Evolutionary conservation across 2,113 vertebrate species (phyloP).

Genomic region (Anarrhichthys ocellatus): DNA sequence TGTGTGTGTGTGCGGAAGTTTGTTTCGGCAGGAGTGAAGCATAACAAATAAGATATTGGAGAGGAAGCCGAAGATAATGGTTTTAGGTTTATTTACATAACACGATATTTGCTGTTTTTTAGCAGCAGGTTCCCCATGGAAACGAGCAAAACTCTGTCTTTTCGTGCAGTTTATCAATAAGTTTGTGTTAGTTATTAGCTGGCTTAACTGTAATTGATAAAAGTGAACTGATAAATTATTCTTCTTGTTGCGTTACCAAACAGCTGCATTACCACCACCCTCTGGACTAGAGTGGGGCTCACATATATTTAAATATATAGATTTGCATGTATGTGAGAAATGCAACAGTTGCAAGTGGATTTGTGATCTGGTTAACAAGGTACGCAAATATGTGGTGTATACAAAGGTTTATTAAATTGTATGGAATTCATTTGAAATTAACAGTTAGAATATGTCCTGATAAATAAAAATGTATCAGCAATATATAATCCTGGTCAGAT

Average conservation of each 20-base stretch:
- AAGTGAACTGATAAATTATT: background rate
- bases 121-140: background rate
- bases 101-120: slow-evolving; percentile 12
- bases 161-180: background rate
- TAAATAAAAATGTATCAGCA: background rate
- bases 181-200: background rate
- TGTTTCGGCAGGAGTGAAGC: slow-evolving; percentile 23
- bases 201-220: background rate
- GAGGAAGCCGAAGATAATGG: background rate
- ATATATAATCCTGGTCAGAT: background rate
- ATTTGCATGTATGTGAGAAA: background rate
- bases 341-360: background rate
- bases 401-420: background rate
- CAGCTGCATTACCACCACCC: background rate
- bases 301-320: too few relatives aligned
- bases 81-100: slow-evolving; percentile 27
- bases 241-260: background rate
- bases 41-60: slow-evolving; percentile 37
- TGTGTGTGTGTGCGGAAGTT: background rate
- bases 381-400: background rate
- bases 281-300: background rate
- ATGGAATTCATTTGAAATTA: background rate
- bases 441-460: background rate
- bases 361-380: background rate
- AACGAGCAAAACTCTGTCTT: background rate